Evolutionary conservation across 1,140 invertebrate species (phyloP), one percentile per base, ranked within the genome.

Genomic region (Hermatobates lingyangjiaoensis): DNA sequence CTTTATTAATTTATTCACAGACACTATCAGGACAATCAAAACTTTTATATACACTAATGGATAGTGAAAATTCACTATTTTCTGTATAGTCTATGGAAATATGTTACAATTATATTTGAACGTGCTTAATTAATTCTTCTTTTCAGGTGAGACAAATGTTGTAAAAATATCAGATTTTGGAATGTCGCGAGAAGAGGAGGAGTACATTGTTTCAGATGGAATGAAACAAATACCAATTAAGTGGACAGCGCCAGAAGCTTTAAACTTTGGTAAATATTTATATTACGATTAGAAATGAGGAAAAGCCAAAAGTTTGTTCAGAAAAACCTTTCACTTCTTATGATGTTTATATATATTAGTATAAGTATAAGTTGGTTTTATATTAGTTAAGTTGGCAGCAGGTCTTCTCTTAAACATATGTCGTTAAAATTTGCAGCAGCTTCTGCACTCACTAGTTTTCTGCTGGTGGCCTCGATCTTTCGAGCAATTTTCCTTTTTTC

Each of bases 181-280:
- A 55, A 96, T 98, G 91, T 96, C 91, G 0, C 71, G 92, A 30
- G 92, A 98, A 68, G 91, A 95, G 65, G 86, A 95, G 65, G 91
- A 95, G 65, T 97, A 97, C 60, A 91, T 88, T 54, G 91, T 96
- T 34, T 94, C 90, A 1, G 88, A 93, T 59, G 91, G 91, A 23
- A 90, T 96, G 85, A 95, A 96, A 68, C 91, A 96, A 71, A 96
- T 97, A 63, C 91, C 91, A 0, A 94, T 97, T 44, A 96, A 96
- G 66, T 96, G 91, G 92, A 95, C 91, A 1, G 90, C 91, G 2
- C 91, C 91, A 2, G 91, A 97, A 70, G 91, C 91, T 23, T 69
- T 97, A 15, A 93, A 95, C 70, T 95, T 90, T 70, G 91, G 89
- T 85, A 73, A 71, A 62, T 60, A 46, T 52, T 52, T 54, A 53